A percentile compares a stretch with the other conserved stretches of the same genome.
Conservation (phyloP, 2,888 invertebrate species). For the Hydropsyche betteni region DNA sequence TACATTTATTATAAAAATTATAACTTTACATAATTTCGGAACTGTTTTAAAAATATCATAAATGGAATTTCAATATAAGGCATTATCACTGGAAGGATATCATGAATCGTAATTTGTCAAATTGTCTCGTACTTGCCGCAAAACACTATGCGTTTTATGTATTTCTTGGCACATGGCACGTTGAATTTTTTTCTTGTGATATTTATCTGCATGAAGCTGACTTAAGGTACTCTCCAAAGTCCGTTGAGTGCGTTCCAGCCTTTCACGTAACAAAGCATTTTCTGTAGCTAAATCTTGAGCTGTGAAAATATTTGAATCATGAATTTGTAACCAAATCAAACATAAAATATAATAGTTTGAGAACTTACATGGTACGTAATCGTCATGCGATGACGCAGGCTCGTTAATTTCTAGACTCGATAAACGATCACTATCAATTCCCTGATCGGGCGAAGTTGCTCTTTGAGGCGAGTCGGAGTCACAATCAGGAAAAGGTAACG, state of each 20-base stretch:
- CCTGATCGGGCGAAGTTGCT: slow-evolving; percentile 82
- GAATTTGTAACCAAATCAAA: background rate
- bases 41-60: slow-evolving; percentile 14
- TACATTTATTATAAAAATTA: slow-evolving; percentile 19
- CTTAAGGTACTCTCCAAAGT: slow-evolving; percentile 81
- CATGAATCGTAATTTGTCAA: slow-evolving; percentile 56
- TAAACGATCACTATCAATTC: slow-evolving; percentile 85
- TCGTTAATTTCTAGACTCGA: slow-evolving; percentile 71
- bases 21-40: slow-evolving; percentile 15
- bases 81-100: slow-evolving; percentile 17
- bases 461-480: slow-evolving; percentile 52
- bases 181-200: slow-evolving; percentile 83
- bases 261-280: slow-evolving; percentile 75
- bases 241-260: slow-evolving; percentile 75
- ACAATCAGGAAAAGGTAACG: slow-evolving; percentile 49
- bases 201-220: slow-evolving; percentile 79
- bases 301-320: slow-evolving; percentile 12
- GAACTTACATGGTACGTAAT: slow-evolving; percentile 61
- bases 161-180: slow-evolving; percentile 84
- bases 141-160: slow-evolving; percentile 79
- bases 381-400: slow-evolving; percentile 56
- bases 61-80: slow-evolving; percentile 43
- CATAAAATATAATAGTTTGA: background rate
- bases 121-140: slow-evolving; percentile 78
- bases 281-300: slow-evolving; percentile 67